These are phyloP conservation scores for Nomada hirtipes DNA, from an alignment of 2,888 invertebrate species.

Conservation along the genomic window DNA sequence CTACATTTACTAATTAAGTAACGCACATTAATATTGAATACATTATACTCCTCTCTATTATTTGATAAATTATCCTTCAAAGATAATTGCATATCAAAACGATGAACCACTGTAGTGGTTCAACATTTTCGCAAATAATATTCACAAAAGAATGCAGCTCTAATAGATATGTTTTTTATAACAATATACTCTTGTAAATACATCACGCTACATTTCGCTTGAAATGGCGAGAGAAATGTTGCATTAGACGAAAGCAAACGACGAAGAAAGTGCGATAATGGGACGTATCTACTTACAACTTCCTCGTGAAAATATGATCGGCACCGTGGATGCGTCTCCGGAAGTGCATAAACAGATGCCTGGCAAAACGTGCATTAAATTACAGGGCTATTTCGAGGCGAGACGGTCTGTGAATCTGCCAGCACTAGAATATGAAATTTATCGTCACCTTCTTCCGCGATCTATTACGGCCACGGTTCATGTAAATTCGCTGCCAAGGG, in stretches of 20 bases:
- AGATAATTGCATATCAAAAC: too few species aligned
- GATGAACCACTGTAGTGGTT: too few species aligned
- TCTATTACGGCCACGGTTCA: conserved; percentile 73
- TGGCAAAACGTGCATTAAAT: conserved; percentile 75
- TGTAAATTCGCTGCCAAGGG: conserved; percentile 73
- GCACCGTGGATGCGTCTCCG: conserved; percentile 43
- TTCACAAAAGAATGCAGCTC: too few species aligned
- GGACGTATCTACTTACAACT: conserved; percentile 60
- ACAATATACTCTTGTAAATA: conserved; percentile 14
- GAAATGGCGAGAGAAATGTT: conserved; percentile 23
- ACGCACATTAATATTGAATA: too few species aligned
- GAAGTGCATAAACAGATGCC: conserved; percentile 66
- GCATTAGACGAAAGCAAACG: conserved; percentile 35
- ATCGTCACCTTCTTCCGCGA: conserved; percentile 71
- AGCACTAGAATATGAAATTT: conserved; percentile 79
- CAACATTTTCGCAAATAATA: background rate
- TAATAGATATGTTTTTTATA: background rate
- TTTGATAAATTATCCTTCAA: too few species aligned
- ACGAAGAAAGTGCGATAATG: conserved; percentile 51
- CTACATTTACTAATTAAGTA: too few species aligned
- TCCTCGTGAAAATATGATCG: conserved; percentile 65
- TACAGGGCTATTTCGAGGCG: conserved; percentile 55
- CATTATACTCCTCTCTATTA: too few species aligned
- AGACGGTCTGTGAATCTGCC: conserved; percentile 52
- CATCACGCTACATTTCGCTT: conserved; percentile 22